phyloP scores from a whole-genome alignment of 1,140 invertebrate species.

The Campoletis sonorensis region DNA sequence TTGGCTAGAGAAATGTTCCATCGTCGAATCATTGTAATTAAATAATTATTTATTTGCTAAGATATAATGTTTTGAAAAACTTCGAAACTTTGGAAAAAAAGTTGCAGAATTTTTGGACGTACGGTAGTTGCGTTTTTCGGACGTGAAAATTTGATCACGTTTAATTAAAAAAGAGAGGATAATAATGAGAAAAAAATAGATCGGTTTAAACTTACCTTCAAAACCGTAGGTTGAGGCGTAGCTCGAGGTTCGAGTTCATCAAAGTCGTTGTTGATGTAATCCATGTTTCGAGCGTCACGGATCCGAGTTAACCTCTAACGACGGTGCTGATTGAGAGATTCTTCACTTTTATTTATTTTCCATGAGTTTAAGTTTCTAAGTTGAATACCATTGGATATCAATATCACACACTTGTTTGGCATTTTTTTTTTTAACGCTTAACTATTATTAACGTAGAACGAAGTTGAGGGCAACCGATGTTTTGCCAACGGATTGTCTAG shows the following conservation, averaged over 20 bases:
- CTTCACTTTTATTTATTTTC: background rate
- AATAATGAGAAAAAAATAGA: background rate
- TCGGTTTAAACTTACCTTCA: background rate
- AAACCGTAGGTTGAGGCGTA: conserved; percentile 57
- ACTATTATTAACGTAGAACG: no score
- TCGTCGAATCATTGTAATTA: no score
- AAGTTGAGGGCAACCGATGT: no score
- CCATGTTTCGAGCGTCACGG: conserved; percentile 7
- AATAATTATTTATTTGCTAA: no score
- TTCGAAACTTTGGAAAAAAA: no score
- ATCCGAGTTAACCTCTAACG: background rate
- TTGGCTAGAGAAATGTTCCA: no score
- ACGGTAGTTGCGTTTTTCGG: no score
- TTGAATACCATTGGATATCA: background rate
- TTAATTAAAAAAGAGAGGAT: background rate
- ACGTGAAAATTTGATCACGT: background rate
- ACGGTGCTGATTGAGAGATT: background rate
- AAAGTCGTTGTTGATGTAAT: conserved; percentile 12
- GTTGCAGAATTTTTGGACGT: no score
- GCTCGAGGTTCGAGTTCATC: conserved; percentile 64
- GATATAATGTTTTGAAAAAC: no score
- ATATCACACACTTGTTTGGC: no score
- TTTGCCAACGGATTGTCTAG: no score
- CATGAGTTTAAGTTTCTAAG: background rate
- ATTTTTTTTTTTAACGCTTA: no score